Conservation (phyloP, 2,797 vertebrate species). For the Oryzias dopingdopingensis region DNA sequence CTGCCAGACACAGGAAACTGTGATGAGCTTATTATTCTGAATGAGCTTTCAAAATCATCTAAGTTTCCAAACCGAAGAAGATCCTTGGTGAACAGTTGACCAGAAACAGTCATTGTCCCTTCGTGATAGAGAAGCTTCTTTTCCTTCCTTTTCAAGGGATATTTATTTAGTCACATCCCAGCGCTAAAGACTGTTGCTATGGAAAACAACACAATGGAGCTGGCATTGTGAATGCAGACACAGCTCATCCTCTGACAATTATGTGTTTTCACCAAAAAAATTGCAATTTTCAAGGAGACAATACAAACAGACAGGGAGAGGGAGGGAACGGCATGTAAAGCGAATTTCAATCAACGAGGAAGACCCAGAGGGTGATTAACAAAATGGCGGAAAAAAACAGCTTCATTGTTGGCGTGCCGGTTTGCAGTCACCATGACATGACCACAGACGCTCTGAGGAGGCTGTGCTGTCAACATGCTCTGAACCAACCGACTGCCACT, state of each 20-base stretch:
- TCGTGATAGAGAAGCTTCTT: conserved; percentile 58
- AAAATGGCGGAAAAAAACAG: conserved; percentile 69
- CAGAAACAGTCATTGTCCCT: conserved; percentile 58
- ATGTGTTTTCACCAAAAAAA: conserved; percentile 71
- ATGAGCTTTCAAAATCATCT: conserved; percentile 43
- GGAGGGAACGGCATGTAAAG: conserved; percentile 60
- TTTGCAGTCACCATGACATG: conserved; percentile 72
- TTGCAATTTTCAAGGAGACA: conserved; percentile 75
- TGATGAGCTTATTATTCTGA: conserved; percentile 47
- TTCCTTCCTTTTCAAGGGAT: conserved; percentile 63
- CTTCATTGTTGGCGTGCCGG: conserved; percentile 69
- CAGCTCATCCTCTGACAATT: conserved; percentile 69
- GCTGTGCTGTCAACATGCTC: conserved; percentile 41
- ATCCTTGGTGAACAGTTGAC: conserved; percentile 49
- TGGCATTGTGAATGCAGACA: conserved; percentile 64
- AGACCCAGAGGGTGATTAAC: conserved; percentile 73
- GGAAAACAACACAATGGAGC: conserved; percentile 71
- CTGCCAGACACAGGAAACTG: conserved; percentile 33
- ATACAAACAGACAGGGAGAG: conserved; percentile 63
- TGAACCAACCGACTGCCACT: conserved; percentile 61
- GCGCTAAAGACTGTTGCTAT: conserved; percentile 78
- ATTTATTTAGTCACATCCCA: conserved; percentile 74
- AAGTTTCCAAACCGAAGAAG: conserved; percentile 43
- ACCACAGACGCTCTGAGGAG: conserved; percentile 52
- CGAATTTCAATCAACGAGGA: conserved; percentile 68